Percentiles rank a stretch among this genome's conserved stretches.
Evolutionary conservation across 1,140 invertebrate genomes (phyloP).

Genomic region (Bombus sibiricus): DNA sequence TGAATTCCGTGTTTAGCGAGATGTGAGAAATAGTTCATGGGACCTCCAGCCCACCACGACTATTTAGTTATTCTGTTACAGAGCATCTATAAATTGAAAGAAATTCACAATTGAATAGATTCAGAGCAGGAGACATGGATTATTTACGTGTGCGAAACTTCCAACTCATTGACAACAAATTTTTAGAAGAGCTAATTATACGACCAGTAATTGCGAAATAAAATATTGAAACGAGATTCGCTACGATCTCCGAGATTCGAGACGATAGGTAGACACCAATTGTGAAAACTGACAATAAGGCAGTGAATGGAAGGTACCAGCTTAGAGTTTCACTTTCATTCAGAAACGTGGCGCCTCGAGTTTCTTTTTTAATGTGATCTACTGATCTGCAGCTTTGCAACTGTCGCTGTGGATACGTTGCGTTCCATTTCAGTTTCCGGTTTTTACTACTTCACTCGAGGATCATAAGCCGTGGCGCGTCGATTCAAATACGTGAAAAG

Average conservation of each 20-base stretch:
- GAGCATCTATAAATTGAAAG: not conserved
- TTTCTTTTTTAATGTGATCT: not conserved
- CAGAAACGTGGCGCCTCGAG: not conserved
- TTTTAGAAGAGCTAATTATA: not conserved
- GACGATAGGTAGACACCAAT: no score
- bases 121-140: no score
- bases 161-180: no score
- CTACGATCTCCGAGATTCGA: no score
- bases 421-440: conserved; percentile 6
- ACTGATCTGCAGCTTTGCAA: no score
- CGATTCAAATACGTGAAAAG: conserved; percentile 17
- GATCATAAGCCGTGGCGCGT: conserved; percentile 6
- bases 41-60: not conserved
- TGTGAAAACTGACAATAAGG: no score
- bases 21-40: not conserved
- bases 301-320: no score
- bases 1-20: not conserved
- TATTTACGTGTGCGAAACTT: no score
- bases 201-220: not conserved
- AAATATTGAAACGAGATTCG: no score
- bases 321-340: not conserved
- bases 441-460: not conserved
- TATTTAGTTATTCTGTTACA: no score
- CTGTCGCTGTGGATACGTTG: not conserved
- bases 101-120: not conserved